These are phyloP conservation scores for Montifringilla adamsi DNA, from an alignment of 2,113 vertebrate genomes.

Conservation along the genomic window DNA sequence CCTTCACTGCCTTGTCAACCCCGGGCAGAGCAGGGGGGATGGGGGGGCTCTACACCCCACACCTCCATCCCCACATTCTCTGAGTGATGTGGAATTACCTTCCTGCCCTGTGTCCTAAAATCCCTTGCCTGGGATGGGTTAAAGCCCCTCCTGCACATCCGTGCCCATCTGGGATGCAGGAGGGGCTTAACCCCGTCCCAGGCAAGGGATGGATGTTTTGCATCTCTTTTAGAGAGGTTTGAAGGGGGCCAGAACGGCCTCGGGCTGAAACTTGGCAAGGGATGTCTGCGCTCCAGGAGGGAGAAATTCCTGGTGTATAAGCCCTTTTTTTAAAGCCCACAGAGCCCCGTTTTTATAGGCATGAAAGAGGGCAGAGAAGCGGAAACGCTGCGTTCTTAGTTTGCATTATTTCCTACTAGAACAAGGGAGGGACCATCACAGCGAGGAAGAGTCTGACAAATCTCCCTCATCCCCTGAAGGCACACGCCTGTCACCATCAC, in stretches of 20 bases:
- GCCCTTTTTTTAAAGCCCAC: neutral
- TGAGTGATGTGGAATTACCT: fast-evolving
- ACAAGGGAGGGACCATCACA: neutral
- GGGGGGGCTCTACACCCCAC: neutral
- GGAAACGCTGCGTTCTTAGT: neutral
- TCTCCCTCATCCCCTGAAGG: neutral
- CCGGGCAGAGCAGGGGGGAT: neutral
- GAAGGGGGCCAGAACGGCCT: neutral
- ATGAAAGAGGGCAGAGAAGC: constrained; percentile 12
- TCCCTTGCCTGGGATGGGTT: fast-evolving
- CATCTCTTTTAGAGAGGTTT: neutral
- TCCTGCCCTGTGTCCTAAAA: neutral
- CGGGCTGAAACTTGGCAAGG: neutral
- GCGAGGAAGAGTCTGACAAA: neutral
- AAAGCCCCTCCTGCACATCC: neutral
- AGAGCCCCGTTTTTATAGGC: neutral
- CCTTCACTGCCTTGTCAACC: neutral
- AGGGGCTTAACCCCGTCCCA: fast-evolving
- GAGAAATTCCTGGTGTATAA: neutral
- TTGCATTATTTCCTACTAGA: neutral
- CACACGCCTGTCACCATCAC: neutral
- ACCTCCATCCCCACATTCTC: neutral
- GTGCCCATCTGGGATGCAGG: neutral
- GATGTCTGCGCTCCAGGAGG: neutral
- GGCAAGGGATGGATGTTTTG: neutral